Evolutionary conservation across 1,140 invertebrate species (phyloP).

Genomic region (Ceratina australensis): DNA sequence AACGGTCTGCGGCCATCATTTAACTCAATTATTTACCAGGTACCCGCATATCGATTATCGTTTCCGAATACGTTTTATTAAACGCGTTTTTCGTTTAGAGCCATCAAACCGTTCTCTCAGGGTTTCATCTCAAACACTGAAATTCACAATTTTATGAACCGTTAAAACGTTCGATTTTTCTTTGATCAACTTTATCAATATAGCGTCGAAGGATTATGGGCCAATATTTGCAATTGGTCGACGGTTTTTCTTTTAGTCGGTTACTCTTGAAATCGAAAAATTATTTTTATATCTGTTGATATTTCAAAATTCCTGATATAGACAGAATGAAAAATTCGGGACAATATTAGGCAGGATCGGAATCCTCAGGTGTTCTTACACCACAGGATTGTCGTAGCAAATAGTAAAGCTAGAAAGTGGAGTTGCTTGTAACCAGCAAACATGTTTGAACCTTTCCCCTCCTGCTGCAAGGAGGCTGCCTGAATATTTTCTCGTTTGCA

Average conservation of each 20-base stretch:
- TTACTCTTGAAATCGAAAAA: not conserved
- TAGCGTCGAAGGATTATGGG: not conserved
- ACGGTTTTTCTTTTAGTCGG: not conserved
- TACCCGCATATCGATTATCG: not conserved
- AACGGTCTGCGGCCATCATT: not conserved
- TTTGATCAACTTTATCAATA: not conserved
- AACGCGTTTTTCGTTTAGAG: not conserved
- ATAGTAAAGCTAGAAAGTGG: conserved; percentile 21
- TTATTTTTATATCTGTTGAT: not conserved
- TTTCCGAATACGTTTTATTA: not conserved
- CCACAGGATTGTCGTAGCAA: not conserved
- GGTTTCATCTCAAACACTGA: too few species aligned
- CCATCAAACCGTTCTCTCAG: not conserved
- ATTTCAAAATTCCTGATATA: not conserved
- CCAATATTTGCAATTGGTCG: not conserved
- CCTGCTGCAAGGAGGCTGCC: not conserved
- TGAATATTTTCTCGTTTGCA: conserved; percentile 15
- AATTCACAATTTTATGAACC: not conserved
- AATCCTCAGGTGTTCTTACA: not conserved
- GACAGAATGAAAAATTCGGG: too few species aligned
- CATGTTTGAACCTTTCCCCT: conserved; percentile 17
- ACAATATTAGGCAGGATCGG: not conserved
- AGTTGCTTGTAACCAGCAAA: conserved; percentile 11
- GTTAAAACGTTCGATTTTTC: not conserved
- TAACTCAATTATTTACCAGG: too few species aligned